Evolutionary conservation across 2,113 vertebrate species (phyloP).

Genomic region (Silurus meridionalis): DNA sequence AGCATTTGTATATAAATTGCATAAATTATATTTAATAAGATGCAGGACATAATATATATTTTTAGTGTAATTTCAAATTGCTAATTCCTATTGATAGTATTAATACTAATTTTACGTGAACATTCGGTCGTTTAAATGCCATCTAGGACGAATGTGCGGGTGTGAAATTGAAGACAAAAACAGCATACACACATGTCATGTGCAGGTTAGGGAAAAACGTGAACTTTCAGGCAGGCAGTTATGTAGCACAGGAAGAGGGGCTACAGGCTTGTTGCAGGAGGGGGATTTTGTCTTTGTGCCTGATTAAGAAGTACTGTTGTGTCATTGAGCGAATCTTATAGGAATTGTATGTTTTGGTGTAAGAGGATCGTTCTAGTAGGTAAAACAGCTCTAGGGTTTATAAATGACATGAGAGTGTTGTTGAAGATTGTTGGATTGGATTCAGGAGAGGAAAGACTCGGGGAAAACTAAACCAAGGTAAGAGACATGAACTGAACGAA

Average conservation of each 20-base stretch:
- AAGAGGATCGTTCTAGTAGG: neutral
- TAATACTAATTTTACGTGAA: accelerated
- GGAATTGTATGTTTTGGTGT: neutral
- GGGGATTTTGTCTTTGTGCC: neutral
- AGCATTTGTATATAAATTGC: neutral
- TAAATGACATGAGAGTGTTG: neutral
- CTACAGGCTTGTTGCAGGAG: neutral
- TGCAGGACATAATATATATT: neutral
- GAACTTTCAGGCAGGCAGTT: neutral
- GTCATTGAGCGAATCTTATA: neutral
- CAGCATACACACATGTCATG: constrained; percentile 12
- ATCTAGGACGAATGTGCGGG: constrained; percentile 56
- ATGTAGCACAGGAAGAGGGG: no score
- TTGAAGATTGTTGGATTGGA: neutral
- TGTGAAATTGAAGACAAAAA: neutral
- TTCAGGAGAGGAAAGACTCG: neutral
- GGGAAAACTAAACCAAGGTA: neutral
- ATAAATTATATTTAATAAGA: no score
- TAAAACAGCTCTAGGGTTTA: neutral
- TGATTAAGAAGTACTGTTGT: neutral
- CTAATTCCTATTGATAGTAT: neutral
- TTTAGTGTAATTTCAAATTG: neutral
- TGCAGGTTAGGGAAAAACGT: constrained; percentile 2
- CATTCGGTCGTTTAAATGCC: constrained; percentile 19
- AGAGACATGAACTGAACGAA: neutral